These are phyloP conservation scores for Athalia circularis DNA, from an alignment of 2,888 invertebrate genomes.

Conservation along the genomic window DNA sequence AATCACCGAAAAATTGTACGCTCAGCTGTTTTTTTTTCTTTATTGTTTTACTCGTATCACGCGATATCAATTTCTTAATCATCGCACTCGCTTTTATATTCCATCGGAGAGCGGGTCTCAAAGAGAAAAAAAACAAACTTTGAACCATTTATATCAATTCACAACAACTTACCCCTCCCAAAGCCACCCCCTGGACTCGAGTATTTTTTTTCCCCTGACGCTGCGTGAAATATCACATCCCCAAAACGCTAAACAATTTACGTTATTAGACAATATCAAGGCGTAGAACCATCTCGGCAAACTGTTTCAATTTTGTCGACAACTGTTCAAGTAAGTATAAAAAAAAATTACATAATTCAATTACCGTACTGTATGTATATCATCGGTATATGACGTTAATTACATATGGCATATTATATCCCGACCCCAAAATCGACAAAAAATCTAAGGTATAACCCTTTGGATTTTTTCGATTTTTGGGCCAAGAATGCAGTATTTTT, in stretches of 20 bases:
- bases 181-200: neutral
- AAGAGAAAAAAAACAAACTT: constrained; percentile 5
- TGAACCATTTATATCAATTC: constrained; percentile 45
- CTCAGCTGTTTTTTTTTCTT: neutral
- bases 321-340: constrained; percentile 26
- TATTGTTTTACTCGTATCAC: constrained; percentile 3
- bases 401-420: neutral
- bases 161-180: constrained; percentile 11
- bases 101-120: constrained; percentile 24
- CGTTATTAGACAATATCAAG: constrained; percentile 26
- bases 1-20: neutral
- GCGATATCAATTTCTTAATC: constrained; percentile 28
- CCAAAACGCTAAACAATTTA: constrained; percentile 29
- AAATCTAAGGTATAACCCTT: too few relatives aligned
- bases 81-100: constrained; percentile 20
- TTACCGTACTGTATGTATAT: too few relatives aligned
- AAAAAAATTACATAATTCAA: neutral
- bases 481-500: too few relatives aligned
- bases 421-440: too few relatives aligned
- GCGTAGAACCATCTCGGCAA: constrained; percentile 9
- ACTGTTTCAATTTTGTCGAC: too few relatives aligned
- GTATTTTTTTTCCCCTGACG: neutral
- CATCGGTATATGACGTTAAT: neutral
- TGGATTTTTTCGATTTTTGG: too few relatives aligned
- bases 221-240: constrained; percentile 7